These are phyloP conservation scores for Bombus breviceps DNA, from an alignment of 1,140 invertebrate genomes.

Conservation along the genomic window DNA sequence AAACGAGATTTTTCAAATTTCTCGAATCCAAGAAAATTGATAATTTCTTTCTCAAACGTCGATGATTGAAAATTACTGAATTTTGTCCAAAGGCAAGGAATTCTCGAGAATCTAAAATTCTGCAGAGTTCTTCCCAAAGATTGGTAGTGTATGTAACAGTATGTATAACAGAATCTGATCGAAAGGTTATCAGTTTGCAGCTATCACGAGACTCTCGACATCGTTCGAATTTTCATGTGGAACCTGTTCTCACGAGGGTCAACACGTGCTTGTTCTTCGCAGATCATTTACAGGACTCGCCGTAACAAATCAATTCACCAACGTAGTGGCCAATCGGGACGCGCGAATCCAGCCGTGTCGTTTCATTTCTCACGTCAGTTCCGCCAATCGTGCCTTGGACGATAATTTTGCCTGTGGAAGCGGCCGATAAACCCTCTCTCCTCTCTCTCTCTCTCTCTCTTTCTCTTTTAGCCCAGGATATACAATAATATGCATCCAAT, in stretches of 20 bases:
- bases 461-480: background rate
- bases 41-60: no score
- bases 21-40: no score
- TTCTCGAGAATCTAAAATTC: no score
- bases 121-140: no score
- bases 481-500: background rate
- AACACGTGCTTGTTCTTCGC: background rate
- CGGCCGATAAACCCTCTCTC: constrained; percentile 22
- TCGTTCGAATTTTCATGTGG: background rate
- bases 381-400: constrained; percentile 44
- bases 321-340: constrained; percentile 6
- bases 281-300: constrained; percentile 5
- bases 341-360: constrained; percentile 19
- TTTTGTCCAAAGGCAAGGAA: no score
- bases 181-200: no score
- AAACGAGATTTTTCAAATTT: no score
- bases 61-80: no score
- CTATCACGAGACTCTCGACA: background rate
- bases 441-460: background rate
- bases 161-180: no score
- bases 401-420: constrained; percentile 34
- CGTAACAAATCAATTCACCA: constrained; percentile 36
- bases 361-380: constrained; percentile 50
- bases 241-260: constrained; percentile 6
- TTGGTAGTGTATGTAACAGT: no score